phyloP scores from a whole-genome alignment of 2,797 vertebrate genomes.

The Sus cebifrons region DNA sequence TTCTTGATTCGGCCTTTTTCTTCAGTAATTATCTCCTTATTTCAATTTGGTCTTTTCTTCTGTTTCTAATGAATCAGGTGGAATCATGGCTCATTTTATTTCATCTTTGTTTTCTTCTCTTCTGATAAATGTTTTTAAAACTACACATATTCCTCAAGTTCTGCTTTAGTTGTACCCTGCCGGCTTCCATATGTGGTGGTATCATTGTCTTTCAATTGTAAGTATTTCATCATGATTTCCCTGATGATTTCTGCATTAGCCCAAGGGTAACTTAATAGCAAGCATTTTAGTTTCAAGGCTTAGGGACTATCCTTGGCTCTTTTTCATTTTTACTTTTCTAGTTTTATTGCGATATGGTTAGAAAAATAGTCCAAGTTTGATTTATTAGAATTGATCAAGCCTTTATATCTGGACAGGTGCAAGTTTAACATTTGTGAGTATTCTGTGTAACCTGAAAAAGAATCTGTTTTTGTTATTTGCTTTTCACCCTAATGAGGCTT shows the following conservation, averaged over 20 bases:
- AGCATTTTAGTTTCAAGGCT: background rate
- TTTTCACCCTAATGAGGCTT: background rate
- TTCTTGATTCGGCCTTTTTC: background rate
- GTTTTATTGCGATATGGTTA: background rate
- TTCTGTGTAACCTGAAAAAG: background rate
- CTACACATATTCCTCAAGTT: background rate
- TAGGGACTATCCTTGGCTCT: background rate
- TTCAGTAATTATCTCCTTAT: background rate
- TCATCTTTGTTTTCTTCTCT: background rate
- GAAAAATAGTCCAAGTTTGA: background rate
- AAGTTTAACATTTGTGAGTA: background rate
- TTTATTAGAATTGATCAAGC: background rate
- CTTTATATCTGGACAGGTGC: background rate
- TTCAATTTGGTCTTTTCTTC: background rate
- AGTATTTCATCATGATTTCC: background rate
- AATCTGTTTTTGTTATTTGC: background rate
- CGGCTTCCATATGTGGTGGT: background rate
- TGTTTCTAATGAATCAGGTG: background rate
- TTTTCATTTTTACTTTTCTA: background rate
- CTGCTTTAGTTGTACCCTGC: background rate
- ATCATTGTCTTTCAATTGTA: background rate
- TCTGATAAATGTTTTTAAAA: background rate
- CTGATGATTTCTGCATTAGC: background rate
- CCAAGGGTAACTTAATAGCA: background rate
- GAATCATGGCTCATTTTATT: background rate